Base-by-base conservation (phyloP, 1,140 invertebrate species). In the Aphaenogaster ashmeadi region DNA sequence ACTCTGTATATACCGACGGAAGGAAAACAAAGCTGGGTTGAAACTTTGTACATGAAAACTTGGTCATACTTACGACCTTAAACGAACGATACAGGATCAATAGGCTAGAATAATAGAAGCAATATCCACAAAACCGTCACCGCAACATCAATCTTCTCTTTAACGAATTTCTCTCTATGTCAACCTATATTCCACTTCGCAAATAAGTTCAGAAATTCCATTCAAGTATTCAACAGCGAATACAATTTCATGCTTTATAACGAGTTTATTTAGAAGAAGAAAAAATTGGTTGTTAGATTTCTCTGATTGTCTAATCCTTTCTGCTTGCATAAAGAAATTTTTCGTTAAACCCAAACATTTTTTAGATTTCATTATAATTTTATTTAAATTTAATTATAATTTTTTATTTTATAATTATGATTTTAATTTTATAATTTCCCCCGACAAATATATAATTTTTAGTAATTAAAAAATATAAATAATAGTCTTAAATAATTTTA, bases 121-220 rank as follows among this genome's bases (percentile, higher is more conserved):
- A 52, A 71, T 56, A 56, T 50, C 50, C 50, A 56, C 64, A 15
- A 56, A 81, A 81, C 47, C n/a, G 13, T 33, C 27, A 3, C 38
- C 64, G 50, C 79, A 81, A 81, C 36, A 56, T 81, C 79, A 71
- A 81, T 71, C 36, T 56, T 56, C 36, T 80, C 50, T 71, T 71
- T 71, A 69, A 71, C n/a, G 50, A 81, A 71, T 81, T 54, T 71
- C 50, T 80, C 33, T 41, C 60, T 64, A 47, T 4, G 21, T n/a
- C 58, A 66, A 79, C 4, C 27, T 80, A 67, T 50, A 79, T 79
- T 80, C 7, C 44, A 27, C 11, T 36, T 33, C 2, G 36, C 79
- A 81, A 81, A 81, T 81, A 81, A 81, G 36, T 56, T 81, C 27
- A 21, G 50, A 44, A 81, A 71, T 71, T 71, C 1, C 7, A 69